Percentiles rank a stretch among this genome's conserved stretches.
These are phyloP conservation scores for Altica lythri DNA, from an alignment of 2,888 invertebrate genomes.

Conservation along the genomic window DNA sequence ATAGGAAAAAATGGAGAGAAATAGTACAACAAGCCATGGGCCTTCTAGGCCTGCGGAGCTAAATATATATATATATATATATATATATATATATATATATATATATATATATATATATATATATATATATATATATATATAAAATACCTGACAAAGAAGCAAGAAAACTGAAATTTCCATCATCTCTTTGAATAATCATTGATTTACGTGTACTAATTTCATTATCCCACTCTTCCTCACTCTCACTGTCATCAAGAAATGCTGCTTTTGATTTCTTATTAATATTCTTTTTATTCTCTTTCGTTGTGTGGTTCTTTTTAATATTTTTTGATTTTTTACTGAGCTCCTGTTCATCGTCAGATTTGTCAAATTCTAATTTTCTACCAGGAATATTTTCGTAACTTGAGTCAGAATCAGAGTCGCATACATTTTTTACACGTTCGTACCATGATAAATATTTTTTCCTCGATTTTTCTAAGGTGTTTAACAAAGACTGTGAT, in stretches of 20 bases:
- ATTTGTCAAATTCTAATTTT: constrained; percentile 37
- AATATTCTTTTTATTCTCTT: constrained; percentile 9
- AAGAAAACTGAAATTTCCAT: constrained; percentile 59
- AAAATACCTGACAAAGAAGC: constrained; percentile 62
- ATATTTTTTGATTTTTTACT: constrained; percentile 27
- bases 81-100: too few relatives aligned
- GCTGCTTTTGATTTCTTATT: not conserved
- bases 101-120: too few relatives aligned
- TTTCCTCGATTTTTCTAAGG: constrained; percentile 38
- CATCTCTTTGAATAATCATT: too few relatives aligned
- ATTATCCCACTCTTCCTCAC: constrained; percentile 39
- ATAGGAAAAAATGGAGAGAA: too few relatives aligned
- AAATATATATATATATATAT: too few relatives aligned
- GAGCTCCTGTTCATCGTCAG: constrained; percentile 21
- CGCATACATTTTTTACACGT: constrained; percentile 44
- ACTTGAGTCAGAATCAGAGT: constrained; percentile 42
- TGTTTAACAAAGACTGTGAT: constrained; percentile 38
- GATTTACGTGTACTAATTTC: constrained; percentile 35
- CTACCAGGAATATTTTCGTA: constrained; percentile 13
- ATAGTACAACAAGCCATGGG: too few relatives aligned
- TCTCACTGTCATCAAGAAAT: constrained; percentile 1
- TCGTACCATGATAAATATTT: constrained; percentile 35
- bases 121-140: too few relatives aligned
- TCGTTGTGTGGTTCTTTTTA: constrained; percentile 5
- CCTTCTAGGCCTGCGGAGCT: too few relatives aligned